Evolutionary conservation across 2,888 invertebrate species (phyloP).

Genomic region (Andrena dorsata): DNA sequence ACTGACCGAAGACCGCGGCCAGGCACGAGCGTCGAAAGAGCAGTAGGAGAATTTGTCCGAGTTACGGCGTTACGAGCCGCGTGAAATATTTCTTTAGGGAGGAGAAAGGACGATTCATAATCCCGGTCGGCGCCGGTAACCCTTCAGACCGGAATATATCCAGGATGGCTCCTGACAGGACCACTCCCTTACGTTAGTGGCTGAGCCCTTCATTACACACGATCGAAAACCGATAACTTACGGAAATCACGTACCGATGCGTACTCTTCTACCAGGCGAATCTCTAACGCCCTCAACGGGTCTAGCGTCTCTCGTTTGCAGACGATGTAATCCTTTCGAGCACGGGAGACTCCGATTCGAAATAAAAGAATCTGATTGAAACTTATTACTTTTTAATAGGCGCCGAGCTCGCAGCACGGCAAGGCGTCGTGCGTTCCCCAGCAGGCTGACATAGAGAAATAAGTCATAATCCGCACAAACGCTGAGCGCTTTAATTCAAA

Average conservation of each 20-base stretch:
- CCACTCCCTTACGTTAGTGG: conserved; percentile 18
- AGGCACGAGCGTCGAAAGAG: neutral
- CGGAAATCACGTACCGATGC: conserved; percentile 52
- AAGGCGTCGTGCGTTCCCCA: neutral
- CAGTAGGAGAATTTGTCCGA: neutral
- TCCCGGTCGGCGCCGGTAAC: conserved; percentile 2
- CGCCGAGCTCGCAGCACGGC: neutral
- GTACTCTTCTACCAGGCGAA: conserved; percentile 35
- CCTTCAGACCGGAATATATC: conserved; percentile 26
- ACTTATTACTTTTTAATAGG: neutral
- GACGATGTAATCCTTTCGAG: conserved; percentile 39
- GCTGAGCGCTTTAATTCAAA: conserved; percentile 65
- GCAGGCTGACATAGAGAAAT: conserved; percentile 22
- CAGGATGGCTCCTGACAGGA: conserved; percentile 6
- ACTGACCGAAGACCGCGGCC: neutral
- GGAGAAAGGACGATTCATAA: conserved; percentile 25
- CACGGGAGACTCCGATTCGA: conserved; percentile 21
- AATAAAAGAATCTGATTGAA: neutral
- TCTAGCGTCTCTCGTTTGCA: conserved; percentile 9
- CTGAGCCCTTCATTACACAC: conserved; percentile 44
- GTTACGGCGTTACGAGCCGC: neutral
- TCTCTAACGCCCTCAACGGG: conserved; percentile 14
- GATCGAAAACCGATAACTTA: conserved; percentile 64
- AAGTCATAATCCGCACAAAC: conserved; percentile 54
- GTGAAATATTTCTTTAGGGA: neutral